Percentiles rank a stretch among this genome's conserved stretches.
phyloP scores from a whole-genome alignment of 2,888 invertebrate genomes.

The Synanthedon tipuliformis region DNA sequence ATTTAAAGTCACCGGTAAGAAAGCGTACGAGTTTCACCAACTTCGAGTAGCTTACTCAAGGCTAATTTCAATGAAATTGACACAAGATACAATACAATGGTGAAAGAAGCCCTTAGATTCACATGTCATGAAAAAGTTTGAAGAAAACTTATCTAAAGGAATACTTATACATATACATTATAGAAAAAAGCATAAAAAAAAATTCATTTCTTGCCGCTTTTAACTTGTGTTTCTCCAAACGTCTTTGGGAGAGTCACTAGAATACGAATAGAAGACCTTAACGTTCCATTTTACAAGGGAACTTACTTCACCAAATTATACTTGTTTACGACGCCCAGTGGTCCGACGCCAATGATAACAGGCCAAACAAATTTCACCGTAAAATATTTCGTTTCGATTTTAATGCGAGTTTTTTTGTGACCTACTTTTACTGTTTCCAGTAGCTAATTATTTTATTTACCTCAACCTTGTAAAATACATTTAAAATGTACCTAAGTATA shows the following conservation, averaged over 20 bases:
- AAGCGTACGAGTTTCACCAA: no score
- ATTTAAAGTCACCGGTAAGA: no score
- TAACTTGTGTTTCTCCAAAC: background rate
- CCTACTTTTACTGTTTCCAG: background rate
- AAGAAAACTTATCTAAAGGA: no score
- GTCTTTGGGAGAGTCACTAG: background rate
- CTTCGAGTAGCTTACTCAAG: no score
- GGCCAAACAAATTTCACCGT: background rate
- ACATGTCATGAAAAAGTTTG: no score
- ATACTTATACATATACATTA: no score
- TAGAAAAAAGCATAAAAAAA: no score
- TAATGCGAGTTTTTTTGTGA: background rate
- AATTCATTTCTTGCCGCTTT: background rate
- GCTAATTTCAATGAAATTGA: no score
- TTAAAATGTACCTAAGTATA: no score
- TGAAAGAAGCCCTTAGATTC: no score
- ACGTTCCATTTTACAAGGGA: constrained; percentile 8
- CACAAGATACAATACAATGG: no score
- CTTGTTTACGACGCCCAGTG: constrained; percentile 10
- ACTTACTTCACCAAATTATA: constrained; percentile 9
- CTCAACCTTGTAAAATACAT: background rate
- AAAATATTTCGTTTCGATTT: background rate
- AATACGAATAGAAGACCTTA: constrained; percentile 1
- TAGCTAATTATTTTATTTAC: background rate
- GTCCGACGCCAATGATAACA: background rate